Percentiles rank a stretch among this genome's conserved stretches.
Conservation (phyloP, 2,113 vertebrate species). For the Catharus minimus region DNA sequence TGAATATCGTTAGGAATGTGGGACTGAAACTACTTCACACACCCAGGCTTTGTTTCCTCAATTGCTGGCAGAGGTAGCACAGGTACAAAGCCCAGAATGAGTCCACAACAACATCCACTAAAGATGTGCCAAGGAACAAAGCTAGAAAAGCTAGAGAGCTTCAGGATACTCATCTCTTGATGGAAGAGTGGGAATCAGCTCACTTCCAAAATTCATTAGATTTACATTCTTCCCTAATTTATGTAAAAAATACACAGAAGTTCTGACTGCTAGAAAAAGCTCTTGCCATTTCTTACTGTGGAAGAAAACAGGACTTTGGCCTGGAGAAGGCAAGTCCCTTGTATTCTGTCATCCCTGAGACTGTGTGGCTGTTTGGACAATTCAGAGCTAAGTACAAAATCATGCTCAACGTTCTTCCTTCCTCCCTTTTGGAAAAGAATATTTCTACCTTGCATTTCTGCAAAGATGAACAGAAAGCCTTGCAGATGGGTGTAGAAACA, state of each 20-base stretch:
- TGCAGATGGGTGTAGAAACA: background rate
- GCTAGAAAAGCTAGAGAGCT: background rate
- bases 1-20: background rate
- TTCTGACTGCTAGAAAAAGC: background rate
- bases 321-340: background rate
- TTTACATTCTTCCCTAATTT: background rate
- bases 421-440: background rate
- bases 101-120: background rate
- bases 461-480: background rate
- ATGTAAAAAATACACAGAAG: background rate
- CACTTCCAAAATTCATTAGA: background rate
- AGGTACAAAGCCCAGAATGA: background rate
- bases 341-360: background rate
- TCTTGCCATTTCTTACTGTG: background rate
- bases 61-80: accelerated
- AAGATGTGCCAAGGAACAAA: background rate
- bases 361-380: background rate
- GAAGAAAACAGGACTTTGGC: background rate
- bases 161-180: background rate
- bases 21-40: background rate
- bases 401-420: background rate
- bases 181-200: background rate
- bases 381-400: background rate
- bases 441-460: background rate
- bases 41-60: background rate